phyloP scores from a whole-genome alignment of 1,140 invertebrate genomes.

The Nasonia giraulti region DNA sequence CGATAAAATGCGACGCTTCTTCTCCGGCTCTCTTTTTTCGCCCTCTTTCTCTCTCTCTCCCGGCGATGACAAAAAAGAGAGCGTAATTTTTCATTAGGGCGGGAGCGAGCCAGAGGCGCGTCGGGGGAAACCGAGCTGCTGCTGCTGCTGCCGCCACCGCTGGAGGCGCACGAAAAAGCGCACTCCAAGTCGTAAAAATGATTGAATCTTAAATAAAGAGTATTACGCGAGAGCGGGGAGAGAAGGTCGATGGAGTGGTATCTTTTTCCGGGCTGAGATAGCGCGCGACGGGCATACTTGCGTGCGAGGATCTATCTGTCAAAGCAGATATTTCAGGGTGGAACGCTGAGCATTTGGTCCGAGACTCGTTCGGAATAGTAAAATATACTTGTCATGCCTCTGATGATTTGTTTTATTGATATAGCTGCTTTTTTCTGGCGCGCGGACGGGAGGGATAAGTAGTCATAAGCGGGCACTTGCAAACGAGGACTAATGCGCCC shows the following conservation, averaged over 20 bases:
- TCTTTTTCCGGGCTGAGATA: constrained; percentile 2
- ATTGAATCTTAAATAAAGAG: constrained; percentile 50
- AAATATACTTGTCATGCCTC: not conserved
- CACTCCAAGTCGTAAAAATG: constrained; percentile 38
- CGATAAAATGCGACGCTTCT: constrained; percentile 39
- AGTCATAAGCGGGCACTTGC: not conserved
- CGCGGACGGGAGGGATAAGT: not conserved
- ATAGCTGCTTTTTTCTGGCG: not conserved
- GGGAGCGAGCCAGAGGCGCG: not conserved
- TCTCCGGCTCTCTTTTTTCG: constrained; percentile 7
- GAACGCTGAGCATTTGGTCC: not conserved
- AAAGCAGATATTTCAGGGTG: constrained; percentile 30
- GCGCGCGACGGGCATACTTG: not conserved
- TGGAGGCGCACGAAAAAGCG: constrained; percentile 8
- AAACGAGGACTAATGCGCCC: not conserved
- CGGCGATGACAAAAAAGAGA: constrained; percentile 42
- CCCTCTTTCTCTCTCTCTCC: not conserved
- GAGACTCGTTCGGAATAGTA: not conserved
- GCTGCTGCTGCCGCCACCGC: no score
- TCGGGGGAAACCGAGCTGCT: not conserved
- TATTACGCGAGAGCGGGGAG: not conserved
- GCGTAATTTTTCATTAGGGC: constrained; percentile 46
- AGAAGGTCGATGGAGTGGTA: constrained; percentile 7
- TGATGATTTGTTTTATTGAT: not conserved
- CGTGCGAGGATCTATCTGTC: constrained; percentile 28